Conservation (phyloP, 2,888 invertebrate genomes). For the Meghimatium bilineatum region DNA sequence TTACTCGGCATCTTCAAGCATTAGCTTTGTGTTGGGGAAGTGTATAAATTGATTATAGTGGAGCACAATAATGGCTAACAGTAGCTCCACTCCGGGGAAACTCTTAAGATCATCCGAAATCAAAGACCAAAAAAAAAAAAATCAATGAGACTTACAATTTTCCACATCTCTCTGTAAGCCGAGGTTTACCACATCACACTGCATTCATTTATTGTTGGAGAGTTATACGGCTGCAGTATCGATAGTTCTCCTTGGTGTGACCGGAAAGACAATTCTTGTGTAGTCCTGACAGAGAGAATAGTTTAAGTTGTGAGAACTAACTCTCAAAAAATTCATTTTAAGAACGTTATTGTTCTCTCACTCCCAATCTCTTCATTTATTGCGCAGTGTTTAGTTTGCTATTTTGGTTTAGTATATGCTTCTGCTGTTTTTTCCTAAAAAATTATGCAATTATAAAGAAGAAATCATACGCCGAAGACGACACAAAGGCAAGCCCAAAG, state of each 20-base stretch:
- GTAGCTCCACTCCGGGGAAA: neutral
- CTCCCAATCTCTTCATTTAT: no score
- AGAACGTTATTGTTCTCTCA: no score
- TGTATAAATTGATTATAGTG: neutral
- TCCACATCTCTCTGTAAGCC: neutral
- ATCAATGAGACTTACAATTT: constrained; percentile 6
- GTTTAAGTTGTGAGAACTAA: no score
- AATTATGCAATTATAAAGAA: no score
- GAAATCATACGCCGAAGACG: no score
- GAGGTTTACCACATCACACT: neutral
- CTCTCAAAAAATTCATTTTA: no score
- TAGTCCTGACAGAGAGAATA: no score
- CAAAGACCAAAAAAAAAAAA: neutral
- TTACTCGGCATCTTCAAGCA: neutral
- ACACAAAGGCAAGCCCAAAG: no score
- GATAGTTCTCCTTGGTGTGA: neutral
- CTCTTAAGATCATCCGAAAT: neutral
- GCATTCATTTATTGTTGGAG: neutral
- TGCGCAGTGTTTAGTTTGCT: no score
- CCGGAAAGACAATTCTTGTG: neutral
- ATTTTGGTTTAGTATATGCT: no score
- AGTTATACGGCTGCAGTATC: neutral
- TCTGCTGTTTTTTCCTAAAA: no score
- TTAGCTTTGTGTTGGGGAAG: neutral
- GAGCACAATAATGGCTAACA: no score